Base-by-base conservation (phyloP, 2,113 vertebrate species). In the Chroicocephalus ridibundus region DNA sequence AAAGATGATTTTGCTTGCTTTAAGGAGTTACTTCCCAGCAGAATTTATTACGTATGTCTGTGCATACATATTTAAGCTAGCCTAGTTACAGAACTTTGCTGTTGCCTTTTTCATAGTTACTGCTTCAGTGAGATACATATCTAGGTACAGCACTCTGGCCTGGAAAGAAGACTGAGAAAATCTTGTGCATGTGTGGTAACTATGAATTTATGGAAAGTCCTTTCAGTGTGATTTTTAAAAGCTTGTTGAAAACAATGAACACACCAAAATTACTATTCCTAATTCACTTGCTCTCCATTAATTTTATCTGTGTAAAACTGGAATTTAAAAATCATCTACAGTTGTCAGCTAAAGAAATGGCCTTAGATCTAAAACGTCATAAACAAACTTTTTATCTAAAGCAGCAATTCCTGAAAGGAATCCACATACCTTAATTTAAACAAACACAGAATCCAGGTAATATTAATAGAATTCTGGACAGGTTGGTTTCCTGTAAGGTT, bases 401-500 rank as follows among this genome's bases (percentile, higher is more conserved):
- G 14, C 26, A 76, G 21, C 14, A 72, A 0, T 31, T 82, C 24
- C 40, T 38, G 10, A 70, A 93, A 68, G 21, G 19, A 49, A 44
- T 60, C 6, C 13, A 25, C 7, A 20, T 27, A 24, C 8, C 3
- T 57, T 6, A 52, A 47, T 57, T 74, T 54, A 57, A 55, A 46
- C 4, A 36, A 72, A 49, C 9, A 26, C 0, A 0, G 36, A 86
- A 38, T 61, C 2, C 1, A 25, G 15, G 5, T 58, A 69, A 78
- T 42, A 24, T 16, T n/a, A 83, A 51, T 10, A 47, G 29, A 57
- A 80, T 72, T 72, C 29, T 65, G 15, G 17, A 9, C 9, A 61
- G 3, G 13, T 25, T 64, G 3, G 3, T 44, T 82, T 75, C 8
- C 21, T 80, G 82, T 32, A 22, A 77, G 32, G 10, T 51, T 49